phyloP scores from a whole-genome alignment of 2,113 vertebrate species.

The Cyanoliseus patagonus region DNA sequence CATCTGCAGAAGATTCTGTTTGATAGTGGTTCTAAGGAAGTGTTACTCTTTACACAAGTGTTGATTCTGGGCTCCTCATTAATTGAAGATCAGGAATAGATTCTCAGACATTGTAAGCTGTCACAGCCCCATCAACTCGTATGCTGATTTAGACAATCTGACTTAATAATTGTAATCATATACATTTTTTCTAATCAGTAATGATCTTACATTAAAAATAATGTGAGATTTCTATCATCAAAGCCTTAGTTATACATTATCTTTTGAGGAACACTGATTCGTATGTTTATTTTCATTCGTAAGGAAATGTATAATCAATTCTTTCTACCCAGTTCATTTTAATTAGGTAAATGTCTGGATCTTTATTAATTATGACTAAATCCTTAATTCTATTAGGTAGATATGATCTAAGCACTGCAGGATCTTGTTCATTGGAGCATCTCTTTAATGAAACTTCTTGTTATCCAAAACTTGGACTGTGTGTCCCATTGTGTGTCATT shows the following conservation, averaged over 20 bases:
- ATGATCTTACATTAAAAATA: conserved; percentile 12
- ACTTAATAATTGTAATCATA: background rate
- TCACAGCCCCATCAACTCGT: background rate
- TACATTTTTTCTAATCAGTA: background rate
- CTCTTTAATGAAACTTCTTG: background rate
- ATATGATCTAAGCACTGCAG: conserved; percentile 35
- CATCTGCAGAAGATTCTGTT: background rate
- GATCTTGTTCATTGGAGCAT: background rate
- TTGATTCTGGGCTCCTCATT: background rate
- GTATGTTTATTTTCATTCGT: conserved; percentile 43
- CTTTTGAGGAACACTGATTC: conserved; percentile 26
- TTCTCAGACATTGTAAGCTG: background rate
- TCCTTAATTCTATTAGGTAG: conserved; percentile 39
- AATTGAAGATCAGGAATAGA: background rate
- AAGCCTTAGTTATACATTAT: conserved; percentile 30
- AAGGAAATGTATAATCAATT: conserved; percentile 47
- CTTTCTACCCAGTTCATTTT: conserved; percentile 30
- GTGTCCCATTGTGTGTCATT: background rate
- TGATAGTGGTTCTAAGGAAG: background rate
- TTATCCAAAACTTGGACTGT: background rate
- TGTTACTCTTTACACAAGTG: background rate
- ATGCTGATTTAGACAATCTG: conserved; percentile 12
- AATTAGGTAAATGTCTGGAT: conserved; percentile 40
- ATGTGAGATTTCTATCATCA: conserved; percentile 44
- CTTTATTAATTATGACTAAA: conserved; percentile 51